A percentile compares a stretch with the other conserved stretches of the same genome.
Conservation (phyloP, 2,888 invertebrate genomes). For the Anorthoa munda region DNA sequence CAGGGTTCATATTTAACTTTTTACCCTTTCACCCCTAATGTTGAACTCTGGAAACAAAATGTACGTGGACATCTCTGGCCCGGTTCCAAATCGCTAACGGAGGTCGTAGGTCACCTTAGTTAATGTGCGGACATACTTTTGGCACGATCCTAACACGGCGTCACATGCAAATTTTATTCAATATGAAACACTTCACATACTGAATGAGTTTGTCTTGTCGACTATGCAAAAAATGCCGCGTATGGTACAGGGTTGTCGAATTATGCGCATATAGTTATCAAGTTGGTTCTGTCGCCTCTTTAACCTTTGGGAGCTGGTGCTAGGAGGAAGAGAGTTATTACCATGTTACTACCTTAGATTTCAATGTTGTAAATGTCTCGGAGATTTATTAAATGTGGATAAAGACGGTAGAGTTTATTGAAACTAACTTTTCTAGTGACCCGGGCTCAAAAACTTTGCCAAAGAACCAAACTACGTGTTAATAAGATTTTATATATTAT, state of each 20-base stretch:
- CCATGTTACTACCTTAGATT: constrained; percentile 7
- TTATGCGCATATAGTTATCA: constrained; percentile 74
- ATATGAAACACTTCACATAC: constrained; percentile 73
- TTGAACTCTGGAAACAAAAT: constrained; percentile 79
- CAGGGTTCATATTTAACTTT: constrained; percentile 79
- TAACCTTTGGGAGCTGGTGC: constrained; percentile 48
- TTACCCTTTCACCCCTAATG: constrained; percentile 77
- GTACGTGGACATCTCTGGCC: constrained; percentile 81
- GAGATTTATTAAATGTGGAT: constrained; percentile 6
- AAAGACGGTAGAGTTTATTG: neutral
- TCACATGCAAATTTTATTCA: constrained; percentile 76
- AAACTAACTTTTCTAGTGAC: too few species aligned
- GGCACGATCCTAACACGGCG: constrained; percentile 68
- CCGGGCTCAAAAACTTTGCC: too few species aligned
- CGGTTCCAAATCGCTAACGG: constrained; percentile 81
- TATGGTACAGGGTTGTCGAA: constrained; percentile 66
- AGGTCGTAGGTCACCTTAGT: constrained; percentile 84
- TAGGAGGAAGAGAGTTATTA: constrained; percentile 3
- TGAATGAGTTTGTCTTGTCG: constrained; percentile 66
- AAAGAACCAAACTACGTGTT: too few species aligned
- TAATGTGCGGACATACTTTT: constrained; percentile 83
- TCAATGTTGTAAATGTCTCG: neutral
- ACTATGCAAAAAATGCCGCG: constrained; percentile 62
- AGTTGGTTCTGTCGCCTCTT: constrained; percentile 64
- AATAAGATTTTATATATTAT: too few species aligned